These are phyloP conservation scores for Hemistola chrysoprasaria DNA, from an alignment of 2,888 invertebrate genomes.

Conservation along the genomic window DNA sequence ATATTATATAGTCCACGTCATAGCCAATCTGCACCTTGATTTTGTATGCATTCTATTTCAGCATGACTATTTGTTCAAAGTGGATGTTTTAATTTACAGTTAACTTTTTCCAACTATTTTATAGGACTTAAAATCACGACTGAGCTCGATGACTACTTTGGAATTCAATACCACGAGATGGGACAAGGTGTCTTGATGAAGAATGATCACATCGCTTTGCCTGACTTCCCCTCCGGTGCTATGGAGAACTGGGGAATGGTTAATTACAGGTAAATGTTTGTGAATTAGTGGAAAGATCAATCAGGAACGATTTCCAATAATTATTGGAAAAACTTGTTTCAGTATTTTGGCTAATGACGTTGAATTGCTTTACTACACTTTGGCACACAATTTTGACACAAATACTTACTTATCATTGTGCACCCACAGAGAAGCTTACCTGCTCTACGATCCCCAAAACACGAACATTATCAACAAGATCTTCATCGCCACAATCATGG, in stretches of 20 bases:
- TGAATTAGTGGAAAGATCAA: neutral
- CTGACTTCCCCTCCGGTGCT: slow-evolving; percentile 90
- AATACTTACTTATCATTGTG: too few species aligned
- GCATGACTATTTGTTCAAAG: too few species aligned
- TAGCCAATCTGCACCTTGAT: too few species aligned
- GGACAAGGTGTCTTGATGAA: slow-evolving; percentile 73
- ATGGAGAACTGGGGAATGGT: slow-evolving; percentile 95
- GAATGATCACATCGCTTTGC: slow-evolving; percentile 88
- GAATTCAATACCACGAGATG: slow-evolving; percentile 76
- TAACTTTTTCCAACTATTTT: neutral
- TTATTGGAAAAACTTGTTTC: too few species aligned
- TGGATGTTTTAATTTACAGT: neutral
- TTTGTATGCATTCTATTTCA: too few species aligned
- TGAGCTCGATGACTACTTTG: slow-evolving; percentile 83
- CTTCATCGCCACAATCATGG: slow-evolving; percentile 81
- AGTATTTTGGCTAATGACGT: too few species aligned
- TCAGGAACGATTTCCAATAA: too few species aligned
- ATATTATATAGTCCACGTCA: too few species aligned
- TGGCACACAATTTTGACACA: too few species aligned
- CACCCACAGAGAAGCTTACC: slow-evolving; percentile 75
- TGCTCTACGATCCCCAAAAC: slow-evolving; percentile 66
- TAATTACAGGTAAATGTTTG: slow-evolving; percentile 84
- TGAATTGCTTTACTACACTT: too few species aligned
- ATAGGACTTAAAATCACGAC: slow-evolving; percentile 62
- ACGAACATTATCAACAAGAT: slow-evolving; percentile 73